Conservation (phyloP, 2,888 invertebrate species). For the Notodonta dromedarius region DNA sequence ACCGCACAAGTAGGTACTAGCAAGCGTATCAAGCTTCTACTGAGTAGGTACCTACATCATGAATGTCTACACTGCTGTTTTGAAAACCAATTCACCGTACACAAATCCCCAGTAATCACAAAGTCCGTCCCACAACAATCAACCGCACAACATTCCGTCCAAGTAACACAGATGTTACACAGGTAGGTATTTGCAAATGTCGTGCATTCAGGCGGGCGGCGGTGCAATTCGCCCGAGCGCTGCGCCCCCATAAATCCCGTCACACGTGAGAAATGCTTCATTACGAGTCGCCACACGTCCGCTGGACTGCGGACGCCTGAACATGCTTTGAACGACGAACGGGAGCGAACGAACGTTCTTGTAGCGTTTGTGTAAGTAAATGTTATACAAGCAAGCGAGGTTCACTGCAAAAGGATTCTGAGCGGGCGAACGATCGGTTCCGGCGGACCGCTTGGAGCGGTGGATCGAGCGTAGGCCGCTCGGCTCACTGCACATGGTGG, state of each 20-base stretch:
- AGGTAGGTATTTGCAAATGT: constrained; percentile 52
- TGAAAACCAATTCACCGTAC: background rate
- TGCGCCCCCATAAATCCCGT: constrained; percentile 56
- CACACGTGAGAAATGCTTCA: constrained; percentile 63
- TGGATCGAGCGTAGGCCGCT: too few relatives aligned
- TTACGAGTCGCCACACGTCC: constrained; percentile 45
- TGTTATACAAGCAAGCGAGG: too few relatives aligned
- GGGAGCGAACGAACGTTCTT: too few relatives aligned
- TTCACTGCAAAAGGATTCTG: too few relatives aligned
- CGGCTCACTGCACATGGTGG: too few relatives aligned
- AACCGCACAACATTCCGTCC: constrained; percentile 15
- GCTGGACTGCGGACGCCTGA: constrained; percentile 32
- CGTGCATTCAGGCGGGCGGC: constrained; percentile 46
- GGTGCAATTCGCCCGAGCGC: constrained; percentile 54
- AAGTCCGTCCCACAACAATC: constrained; percentile 2
- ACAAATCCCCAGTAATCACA: background rate
- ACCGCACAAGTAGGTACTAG: too few relatives aligned
- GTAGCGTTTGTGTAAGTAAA: too few relatives aligned
- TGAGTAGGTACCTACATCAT: too few relatives aligned
- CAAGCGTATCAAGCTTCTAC: too few relatives aligned
- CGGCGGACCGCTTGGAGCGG: too few relatives aligned
- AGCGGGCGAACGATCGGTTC: too few relatives aligned
- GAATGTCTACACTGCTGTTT: too few relatives aligned
- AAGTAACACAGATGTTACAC: constrained; percentile 42
- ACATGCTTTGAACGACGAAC: constrained; percentile 13